A percentile compares a stretch with the other conserved stretches of the same genome.
Conservation (phyloP, 1,140 invertebrate genomes). For the Leptonema lineaticorne region DNA sequence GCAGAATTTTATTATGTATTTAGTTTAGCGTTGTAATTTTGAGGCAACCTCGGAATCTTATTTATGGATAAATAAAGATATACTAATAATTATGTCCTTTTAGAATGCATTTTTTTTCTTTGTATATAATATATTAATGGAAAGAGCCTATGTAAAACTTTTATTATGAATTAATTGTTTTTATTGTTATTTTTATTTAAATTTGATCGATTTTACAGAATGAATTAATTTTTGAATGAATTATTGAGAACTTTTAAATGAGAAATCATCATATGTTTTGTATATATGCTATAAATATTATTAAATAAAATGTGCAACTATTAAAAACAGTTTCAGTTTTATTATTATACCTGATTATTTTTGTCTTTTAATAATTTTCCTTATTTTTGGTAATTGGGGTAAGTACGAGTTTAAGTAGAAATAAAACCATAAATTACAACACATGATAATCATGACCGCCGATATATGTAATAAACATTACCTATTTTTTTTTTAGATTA, state of each 20-base stretch:
- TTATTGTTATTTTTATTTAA: slow-evolving; percentile 42
- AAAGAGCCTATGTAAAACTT: slow-evolving; percentile 23
- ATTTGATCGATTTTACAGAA: slow-evolving; percentile 13
- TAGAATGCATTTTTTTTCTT: slow-evolving; percentile 21
- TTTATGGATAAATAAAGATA: slow-evolving; percentile 24
- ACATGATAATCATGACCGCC: too few species aligned
- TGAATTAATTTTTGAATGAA: background rate
- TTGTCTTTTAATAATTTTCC: background rate
- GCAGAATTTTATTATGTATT: slow-evolving; percentile 13
- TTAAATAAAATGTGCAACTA: slow-evolving; percentile 30
- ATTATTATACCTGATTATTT: background rate
- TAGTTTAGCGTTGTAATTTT: slow-evolving; percentile 25
- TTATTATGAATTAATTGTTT: slow-evolving; percentile 33
- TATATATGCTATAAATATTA: slow-evolving; percentile 32
- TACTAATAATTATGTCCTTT: slow-evolving; percentile 17
- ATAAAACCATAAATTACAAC: too few species aligned
- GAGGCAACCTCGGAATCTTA: slow-evolving; percentile 27
- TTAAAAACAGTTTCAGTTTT: slow-evolving; percentile 5
- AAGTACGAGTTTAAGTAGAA: too few species aligned
- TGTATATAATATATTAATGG: slow-evolving; percentile 40
- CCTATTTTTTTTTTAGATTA: too few species aligned
- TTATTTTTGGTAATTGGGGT: too few species aligned
- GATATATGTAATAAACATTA: too few species aligned
- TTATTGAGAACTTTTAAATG: slow-evolving; percentile 14
- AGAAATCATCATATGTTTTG: slow-evolving; percentile 21